Conservation (phyloP, 2,113 vertebrate species). For the Origma solitaria region DNA sequence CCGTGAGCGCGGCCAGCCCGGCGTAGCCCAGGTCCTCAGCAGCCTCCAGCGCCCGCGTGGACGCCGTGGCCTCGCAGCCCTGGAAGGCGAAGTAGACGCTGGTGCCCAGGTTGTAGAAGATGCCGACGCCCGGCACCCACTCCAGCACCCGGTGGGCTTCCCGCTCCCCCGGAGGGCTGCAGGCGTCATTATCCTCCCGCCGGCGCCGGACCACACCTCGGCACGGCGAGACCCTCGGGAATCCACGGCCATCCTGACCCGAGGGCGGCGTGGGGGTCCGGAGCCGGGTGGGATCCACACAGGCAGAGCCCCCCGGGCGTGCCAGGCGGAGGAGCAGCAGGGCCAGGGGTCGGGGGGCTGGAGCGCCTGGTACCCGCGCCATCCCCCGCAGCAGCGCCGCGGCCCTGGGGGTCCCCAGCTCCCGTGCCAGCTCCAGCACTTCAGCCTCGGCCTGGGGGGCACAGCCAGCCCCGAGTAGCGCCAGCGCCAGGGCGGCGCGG, state of each 20-base stretch:
- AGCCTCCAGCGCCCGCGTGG: conserved; percentile 76
- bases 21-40: conserved; percentile 83
- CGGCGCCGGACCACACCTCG: not conserved
- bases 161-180: conserved; percentile 69
- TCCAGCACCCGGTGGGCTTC: conserved; percentile 67
- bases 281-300: conserved; percentile 16
- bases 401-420: conserved; percentile 66
- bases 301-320: conserved; percentile 36
- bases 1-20: conserved; percentile 70
- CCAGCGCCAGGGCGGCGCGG: conserved; percentile 74
- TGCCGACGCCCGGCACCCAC: conserved; percentile 79
- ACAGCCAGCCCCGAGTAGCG: conserved; percentile 74
- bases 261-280: not conserved
- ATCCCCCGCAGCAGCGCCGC: conserved; percentile 70
- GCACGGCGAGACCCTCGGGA: conserved; percentile 64
- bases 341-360: not conserved
- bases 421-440: conserved; percentile 52
- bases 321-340: conserved; percentile 75
- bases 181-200: not conserved
- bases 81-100: conserved; percentile 84
- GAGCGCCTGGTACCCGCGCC: conserved; percentile 11
- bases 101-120: conserved; percentile 85
- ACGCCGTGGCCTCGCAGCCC: conserved; percentile 77
- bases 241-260: not conserved
- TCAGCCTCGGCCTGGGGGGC: conserved; percentile 55